phyloP scores from a whole-genome alignment of 2,113 vertebrate species.

The Xiphophorus couchianus region DNA sequence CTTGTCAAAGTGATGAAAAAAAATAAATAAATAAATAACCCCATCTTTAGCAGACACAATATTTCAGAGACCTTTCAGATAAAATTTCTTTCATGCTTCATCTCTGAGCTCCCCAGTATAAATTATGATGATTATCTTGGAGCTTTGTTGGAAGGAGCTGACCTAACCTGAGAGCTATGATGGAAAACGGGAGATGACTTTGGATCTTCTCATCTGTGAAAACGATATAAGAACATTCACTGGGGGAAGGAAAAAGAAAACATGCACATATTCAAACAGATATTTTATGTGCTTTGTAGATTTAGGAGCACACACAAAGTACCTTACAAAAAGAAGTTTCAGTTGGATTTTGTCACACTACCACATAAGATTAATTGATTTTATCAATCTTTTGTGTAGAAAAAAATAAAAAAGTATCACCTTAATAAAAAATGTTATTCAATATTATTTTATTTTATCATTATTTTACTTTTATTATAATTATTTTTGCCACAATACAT shows the following conservation, averaged over 20 bases:
- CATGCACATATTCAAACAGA: background rate
- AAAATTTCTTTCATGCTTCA: slow-evolving; percentile 8
- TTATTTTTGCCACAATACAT: too few relatives aligned
- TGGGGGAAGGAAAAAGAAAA: slow-evolving; percentile 16
- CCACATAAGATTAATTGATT: background rate
- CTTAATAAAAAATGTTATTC: background rate
- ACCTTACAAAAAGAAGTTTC: background rate
- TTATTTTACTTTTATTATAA: too few relatives aligned
- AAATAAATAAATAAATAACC: background rate
- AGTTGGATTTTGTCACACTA: background rate
- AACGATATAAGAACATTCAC: slow-evolving; percentile 29
- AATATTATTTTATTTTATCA: background rate
- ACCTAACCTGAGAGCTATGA: slow-evolving; percentile 36
- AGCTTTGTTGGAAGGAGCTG: slow-evolving; percentile 33
- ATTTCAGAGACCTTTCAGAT: slow-evolving; percentile 21
- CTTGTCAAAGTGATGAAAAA: slow-evolving; percentile 15
- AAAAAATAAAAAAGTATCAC: background rate
- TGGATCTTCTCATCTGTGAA: slow-evolving; percentile 48
- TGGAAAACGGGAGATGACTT: slow-evolving; percentile 11
- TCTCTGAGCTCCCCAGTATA: slow-evolving; percentile 6
- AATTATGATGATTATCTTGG: slow-evolving; percentile 48
- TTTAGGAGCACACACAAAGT: background rate
- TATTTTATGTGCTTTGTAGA: slow-evolving; percentile 24
- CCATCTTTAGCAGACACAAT: slow-evolving; percentile 2
- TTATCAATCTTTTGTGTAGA: too few relatives aligned